These are phyloP conservation scores for Drosophila robusta DNA, from an alignment of 2,888 invertebrate species.

Conservation along the genomic window DNA sequence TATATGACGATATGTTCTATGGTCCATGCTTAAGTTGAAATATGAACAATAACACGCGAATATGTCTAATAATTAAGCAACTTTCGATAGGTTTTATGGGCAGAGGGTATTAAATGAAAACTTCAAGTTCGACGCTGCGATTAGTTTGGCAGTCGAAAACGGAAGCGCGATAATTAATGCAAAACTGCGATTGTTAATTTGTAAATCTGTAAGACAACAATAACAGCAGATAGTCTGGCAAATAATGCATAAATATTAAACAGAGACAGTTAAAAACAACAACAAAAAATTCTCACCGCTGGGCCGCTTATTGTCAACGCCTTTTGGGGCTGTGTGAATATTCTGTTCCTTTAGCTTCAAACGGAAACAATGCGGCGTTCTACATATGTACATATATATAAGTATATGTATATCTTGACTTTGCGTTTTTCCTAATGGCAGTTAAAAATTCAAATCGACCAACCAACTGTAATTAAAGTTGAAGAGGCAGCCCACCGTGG, in stretches of 20 bases:
- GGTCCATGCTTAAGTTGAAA: too few relatives aligned
- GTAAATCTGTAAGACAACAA: conserved; percentile 68
- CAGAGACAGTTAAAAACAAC: conserved; percentile 45
- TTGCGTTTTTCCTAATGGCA: conserved; percentile 64
- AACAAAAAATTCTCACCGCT: conserved; percentile 59
- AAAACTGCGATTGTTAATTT: conserved; percentile 75
- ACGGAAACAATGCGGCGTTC: conserved; percentile 65
- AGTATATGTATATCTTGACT: conserved; percentile 54
- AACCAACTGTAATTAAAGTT: conserved; percentile 78
- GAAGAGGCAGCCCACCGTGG: conserved; percentile 66
- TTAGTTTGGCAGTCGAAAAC: conserved; percentile 56
- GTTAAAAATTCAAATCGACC: conserved; percentile 65
- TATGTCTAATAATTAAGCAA: background rate
- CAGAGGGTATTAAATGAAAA: conserved; percentile 17
- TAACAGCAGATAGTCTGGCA: conserved; percentile 38
- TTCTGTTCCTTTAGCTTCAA: conserved; percentile 68
- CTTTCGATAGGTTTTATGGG: background rate
- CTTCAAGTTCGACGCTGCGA: conserved; percentile 45
- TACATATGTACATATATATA: conserved; percentile 43
- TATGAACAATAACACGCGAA: too few relatives aligned
- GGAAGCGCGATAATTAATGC: conserved; percentile 78
- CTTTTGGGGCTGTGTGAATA: conserved; percentile 79
- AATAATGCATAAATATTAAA: conserved; percentile 76
- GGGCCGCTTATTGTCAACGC: conserved; percentile 33
- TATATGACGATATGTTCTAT: too few relatives aligned